Percentiles rank a stretch among this genome's conserved stretches.
Conservation (phyloP, 2,888 invertebrate genomes). For the Tenthredo notha region DNA sequence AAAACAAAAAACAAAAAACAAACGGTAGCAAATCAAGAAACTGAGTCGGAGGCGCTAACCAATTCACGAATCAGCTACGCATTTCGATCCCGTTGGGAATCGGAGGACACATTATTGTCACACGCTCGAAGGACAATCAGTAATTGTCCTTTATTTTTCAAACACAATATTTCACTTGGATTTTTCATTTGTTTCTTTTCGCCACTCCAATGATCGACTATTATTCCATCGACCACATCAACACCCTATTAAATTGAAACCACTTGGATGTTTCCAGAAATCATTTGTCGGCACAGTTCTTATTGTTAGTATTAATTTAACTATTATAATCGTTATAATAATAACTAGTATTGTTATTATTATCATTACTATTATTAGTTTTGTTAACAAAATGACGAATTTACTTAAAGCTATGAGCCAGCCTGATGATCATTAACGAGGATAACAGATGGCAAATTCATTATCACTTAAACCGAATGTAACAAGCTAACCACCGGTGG, state of each 20-base stretch:
- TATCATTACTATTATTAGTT: not conserved
- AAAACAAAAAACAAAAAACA: no score
- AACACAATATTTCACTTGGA: not conserved
- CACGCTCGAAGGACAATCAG: not conserved
- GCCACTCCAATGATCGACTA: not conserved
- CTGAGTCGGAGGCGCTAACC: not conserved
- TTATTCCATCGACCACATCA: not conserved
- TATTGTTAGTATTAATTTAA: not conserved
- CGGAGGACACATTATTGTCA: constrained; percentile 26
- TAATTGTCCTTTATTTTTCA: not conserved
- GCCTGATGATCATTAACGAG: not conserved
- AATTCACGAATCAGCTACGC: not conserved
- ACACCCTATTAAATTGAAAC: not conserved
- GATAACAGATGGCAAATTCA: not conserved
- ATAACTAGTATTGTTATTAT: not conserved
- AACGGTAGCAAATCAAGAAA: not conserved
- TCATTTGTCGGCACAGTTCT: not conserved
- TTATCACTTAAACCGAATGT: not conserved
- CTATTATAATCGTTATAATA: not conserved
- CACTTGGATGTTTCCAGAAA: not conserved
- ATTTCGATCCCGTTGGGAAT: not conserved
- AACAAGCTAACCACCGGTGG: not conserved
- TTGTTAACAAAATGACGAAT: not conserved
- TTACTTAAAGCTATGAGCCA: not conserved
- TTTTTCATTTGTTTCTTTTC: not conserved